phyloP scores from a whole-genome alignment of 2,797 vertebrate species.

The Onychomys leucogaster region DNA sequence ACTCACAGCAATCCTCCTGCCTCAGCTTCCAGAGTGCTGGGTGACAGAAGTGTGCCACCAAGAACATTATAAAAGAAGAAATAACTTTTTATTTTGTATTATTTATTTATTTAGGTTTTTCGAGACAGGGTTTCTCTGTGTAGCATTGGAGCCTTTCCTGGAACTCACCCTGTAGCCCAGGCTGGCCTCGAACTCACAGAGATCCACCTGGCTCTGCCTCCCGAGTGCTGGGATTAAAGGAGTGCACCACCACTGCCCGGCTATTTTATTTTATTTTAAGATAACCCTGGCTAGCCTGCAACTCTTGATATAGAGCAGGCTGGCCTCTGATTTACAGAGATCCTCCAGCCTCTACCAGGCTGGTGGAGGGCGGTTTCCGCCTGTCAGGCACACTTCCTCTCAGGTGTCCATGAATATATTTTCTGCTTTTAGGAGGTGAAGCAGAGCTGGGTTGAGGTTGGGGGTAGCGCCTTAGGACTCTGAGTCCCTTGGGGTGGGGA shows the following conservation, averaged over 20 bases:
- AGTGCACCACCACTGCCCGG: fast-evolving
- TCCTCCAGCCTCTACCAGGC: background rate
- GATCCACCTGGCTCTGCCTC: too few relatives aligned
- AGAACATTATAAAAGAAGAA: background rate
- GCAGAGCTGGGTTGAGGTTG: background rate
- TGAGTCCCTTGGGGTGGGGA: background rate
- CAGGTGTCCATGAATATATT: background rate
- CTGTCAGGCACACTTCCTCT: background rate
- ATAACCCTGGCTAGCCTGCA: background rate
- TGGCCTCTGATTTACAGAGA: background rate
- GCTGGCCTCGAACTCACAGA: too few relatives aligned
- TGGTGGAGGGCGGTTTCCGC: background rate
- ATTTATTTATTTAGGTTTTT: too few relatives aligned
- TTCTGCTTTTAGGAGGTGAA: background rate
- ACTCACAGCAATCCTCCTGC: background rate
- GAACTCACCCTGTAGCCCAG: too few relatives aligned
- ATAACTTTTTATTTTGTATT: background rate
- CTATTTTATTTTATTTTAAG: background rate
- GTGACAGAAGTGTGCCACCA: background rate
- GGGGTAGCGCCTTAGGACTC: background rate
- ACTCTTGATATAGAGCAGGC: background rate
- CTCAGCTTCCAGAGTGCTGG: background rate
- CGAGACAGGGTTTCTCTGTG: too few relatives aligned
- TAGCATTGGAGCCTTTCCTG: too few relatives aligned
- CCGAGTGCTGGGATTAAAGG: too few relatives aligned